Conservation (phyloP, 2,797 vertebrate species). For the Manis javanica region DNA sequence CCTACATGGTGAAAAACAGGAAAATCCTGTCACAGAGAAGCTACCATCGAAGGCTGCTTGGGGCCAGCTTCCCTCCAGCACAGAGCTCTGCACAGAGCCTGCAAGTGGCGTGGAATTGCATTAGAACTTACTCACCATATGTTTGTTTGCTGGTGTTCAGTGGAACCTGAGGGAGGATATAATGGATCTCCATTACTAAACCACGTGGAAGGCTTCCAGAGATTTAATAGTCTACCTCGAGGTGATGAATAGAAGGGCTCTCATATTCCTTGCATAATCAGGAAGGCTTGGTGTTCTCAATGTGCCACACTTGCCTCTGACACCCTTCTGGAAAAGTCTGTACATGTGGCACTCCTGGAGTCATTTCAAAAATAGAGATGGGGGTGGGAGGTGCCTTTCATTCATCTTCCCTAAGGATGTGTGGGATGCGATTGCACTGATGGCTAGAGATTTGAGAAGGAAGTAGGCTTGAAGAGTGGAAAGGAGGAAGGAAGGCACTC, state of each 20-base stretch:
- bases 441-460: not conserved
- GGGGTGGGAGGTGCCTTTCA: not conserved
- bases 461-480: not conserved
- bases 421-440: not conserved
- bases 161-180: conserved; percentile 60
- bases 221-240: conserved; percentile 21
- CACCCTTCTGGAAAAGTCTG: conserved; percentile 56
- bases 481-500: not conserved
- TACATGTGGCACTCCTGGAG: conserved; percentile 56
- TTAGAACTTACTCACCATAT: conserved; percentile 31
- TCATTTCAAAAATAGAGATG: conserved; percentile 45
- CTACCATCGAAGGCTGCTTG: conserved; percentile 20
- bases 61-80: conserved; percentile 41
- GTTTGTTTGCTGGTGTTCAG: conserved; percentile 43
- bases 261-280: conserved; percentile 23
- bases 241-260: conserved; percentile 62
- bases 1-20: not conserved
- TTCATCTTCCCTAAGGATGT: not conserved
- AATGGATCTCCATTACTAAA: conserved; percentile 26
- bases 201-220: conserved; percentile 54
- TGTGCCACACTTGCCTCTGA: not conserved
- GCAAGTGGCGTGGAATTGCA: conserved; percentile 44
- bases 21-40: not conserved
- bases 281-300: not conserved
- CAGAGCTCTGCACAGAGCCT: not conserved